Conservation (phyloP, 2,888 invertebrate genomes). For the Cecidostiba fungosa region DNA sequence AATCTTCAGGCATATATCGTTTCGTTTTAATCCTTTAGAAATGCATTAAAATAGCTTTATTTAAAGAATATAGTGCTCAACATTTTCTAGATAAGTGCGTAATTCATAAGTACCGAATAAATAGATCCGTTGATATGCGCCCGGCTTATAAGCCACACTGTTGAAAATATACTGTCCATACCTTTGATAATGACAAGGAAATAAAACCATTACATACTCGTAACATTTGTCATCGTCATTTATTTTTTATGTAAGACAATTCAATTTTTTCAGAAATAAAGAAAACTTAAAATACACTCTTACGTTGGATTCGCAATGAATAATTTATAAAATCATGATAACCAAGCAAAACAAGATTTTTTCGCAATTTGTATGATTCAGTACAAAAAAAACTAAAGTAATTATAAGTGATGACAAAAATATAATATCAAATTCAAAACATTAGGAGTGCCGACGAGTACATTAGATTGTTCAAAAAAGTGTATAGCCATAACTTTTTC, state of each 20-base stretch:
- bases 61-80: conserved; percentile 47
- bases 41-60: conserved; percentile 41
- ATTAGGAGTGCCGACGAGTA: too few species aligned
- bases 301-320: not conserved
- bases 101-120: conserved; percentile 49
- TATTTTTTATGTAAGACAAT: conserved; percentile 61
- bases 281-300: conserved; percentile 38
- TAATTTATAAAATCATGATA: not conserved
- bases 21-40: conserved; percentile 49
- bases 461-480: too few species aligned
- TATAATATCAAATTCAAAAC: too few species aligned
- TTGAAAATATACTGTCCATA: conserved; percentile 62
- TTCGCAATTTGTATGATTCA: not conserved
- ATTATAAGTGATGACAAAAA: too few species aligned
- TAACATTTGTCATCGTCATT: conserved; percentile 56
- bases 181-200: conserved; percentile 59
- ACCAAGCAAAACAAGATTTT: not conserved
- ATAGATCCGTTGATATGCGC: conserved; percentile 58
- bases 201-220: conserved; percentile 58
- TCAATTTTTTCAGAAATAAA: conserved; percentile 63
- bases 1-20: conserved; percentile 22
- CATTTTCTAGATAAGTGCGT: conserved; percentile 60
- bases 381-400: not conserved
- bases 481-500: too few species aligned
- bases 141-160: conserved; percentile 54